Base-by-base conservation (phyloP, 1,140 invertebrate genomes). In the Papilio xuthus region DNA sequence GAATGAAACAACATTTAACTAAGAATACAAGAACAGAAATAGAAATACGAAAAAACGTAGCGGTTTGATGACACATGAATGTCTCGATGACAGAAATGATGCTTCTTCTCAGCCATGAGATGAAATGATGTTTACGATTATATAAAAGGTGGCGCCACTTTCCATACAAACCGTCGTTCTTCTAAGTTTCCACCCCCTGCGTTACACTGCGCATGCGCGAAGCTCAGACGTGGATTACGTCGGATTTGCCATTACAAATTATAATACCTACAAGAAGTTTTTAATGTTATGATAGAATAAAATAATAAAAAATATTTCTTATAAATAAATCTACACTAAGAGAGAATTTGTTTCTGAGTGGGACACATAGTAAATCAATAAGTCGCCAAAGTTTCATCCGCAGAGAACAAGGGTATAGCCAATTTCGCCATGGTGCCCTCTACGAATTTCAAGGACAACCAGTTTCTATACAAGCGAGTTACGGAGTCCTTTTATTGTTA, bases 131-230 rank as follows among this genome's bases (percentile, higher is more conserved):
- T n/a, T n/a, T n/a, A n/a, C n/a, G n/a, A n/a, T n/a, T n/a, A n/a
- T n/a, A n/a, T n/a, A n/a, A n/a, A n/a, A n/a, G n/a, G n/a, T n/a
- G n/a, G n/a, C n/a, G n/a, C n/a, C n/a, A n/a, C n/a, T n/a, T n/a
- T n/a, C n/a, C n/a, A n/a, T n/a, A n/a, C n/a, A n/a, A n/a, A n/a
- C n/a, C n/a, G n/a, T n/a, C n/a, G n/a, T n/a, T n/a, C n/a, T n/a
- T n/a, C n/a, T n/a, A n/a, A n/a, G n/a, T 26, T 80, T 79, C 79
- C 82, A 83, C 73, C 37, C 69, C 47, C 73, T 74, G n/a, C 53
- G 69, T 60, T 32, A 50, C 53, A 78, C 63, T 13, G 76, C 82
- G 82, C 82, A 81, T 79, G 80, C 78, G 82, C 78, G 78, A 71
- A 73, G 26, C n/a, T 15, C 53, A 50, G 26, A 42, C 42, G 71